Base-by-base conservation (phyloP, 2,888 invertebrate genomes). In the Drosophila setosimentum region DNA sequence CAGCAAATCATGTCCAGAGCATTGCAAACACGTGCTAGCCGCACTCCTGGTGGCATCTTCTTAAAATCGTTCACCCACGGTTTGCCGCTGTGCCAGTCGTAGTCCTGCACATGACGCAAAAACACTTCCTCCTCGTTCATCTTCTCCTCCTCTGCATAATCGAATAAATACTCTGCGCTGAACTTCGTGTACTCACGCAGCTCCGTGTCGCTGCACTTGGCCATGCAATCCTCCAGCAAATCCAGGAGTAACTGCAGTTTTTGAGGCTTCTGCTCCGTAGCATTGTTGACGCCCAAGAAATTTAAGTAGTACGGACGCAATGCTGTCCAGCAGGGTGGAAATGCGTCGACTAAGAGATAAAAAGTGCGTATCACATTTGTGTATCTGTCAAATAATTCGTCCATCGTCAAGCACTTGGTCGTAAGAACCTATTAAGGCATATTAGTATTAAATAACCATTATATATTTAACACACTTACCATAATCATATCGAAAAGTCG, bases 11-110 rank as follows among this genome's bases (percentile, higher is more conserved):
- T 93, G 70, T 94, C 93, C 27, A 95, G 82, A 7, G 94, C 94
- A 42, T 93, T 91, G 91, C 94, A 94, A 1, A 95, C 73, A 33
- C 95, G 93, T 13, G 94, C 93, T 69, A 95, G 93, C 60, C 94
- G 94, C 16, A 82, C 80, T 0, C 58, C 29, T 3, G 76, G 13
- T 0, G 78, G 63, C 85, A 89, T 75, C 11, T 30, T 49, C 37
- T 84, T 78, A 11, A 87, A 89, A 24, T 82, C 87, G 32, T 84
- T 76, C 11, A 82, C 21, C 45, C 89, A 86, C 8, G 80, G 59
- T n/a, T 82, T 79, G 24, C 72, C 80, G n/a, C 82, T 87, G 29
- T 89, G 82, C 91, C 93, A 93, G 51, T 93, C 91, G 50, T 91
- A 91, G 53, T 85, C 82, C 54, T 89, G 72, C 7, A 83, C 75